Evolutionary conservation across 2,888 invertebrate genomes (phyloP).

Genomic region (Pocota personata): DNA sequence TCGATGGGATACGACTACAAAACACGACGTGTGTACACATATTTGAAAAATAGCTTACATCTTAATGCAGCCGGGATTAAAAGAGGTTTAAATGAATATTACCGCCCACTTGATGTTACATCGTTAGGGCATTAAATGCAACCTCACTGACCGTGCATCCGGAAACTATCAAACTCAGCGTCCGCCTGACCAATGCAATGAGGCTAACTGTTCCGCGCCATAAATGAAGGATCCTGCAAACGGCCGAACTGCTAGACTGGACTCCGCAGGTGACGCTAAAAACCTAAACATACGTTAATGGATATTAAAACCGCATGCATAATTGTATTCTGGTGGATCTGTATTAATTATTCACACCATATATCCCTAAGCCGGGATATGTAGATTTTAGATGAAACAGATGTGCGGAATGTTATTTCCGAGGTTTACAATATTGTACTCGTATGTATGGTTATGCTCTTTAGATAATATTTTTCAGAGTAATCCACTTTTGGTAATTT

Average conservation of each 20-base stretch:
- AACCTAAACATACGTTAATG: slow-evolving; percentile 73
- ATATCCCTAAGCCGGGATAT: not conserved
- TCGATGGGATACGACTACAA: not conserved
- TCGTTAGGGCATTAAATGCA: slow-evolving; percentile 67
- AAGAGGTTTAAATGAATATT: slow-evolving; percentile 74
- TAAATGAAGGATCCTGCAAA: slow-evolving; percentile 58
- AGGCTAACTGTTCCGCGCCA: slow-evolving; percentile 52
- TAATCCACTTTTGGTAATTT: slow-evolving; percentile 66
- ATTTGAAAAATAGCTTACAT: slow-evolving; percentile 71
- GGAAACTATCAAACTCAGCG: not conserved
- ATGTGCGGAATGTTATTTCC: slow-evolving; percentile 66
- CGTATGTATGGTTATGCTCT: slow-evolving; percentile 19
- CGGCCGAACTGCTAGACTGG: not conserved
- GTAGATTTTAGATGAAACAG: slow-evolving; percentile 58
- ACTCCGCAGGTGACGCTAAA: slow-evolving; percentile 71
- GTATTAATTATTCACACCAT: slow-evolving; percentile 72
- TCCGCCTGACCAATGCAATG: slow-evolving; percentile 45
- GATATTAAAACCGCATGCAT: slow-evolving; percentile 74
- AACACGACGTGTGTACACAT: not conserved
- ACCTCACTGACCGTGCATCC: slow-evolving; percentile 56
- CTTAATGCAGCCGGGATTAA: slow-evolving; percentile 68
- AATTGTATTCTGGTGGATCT: slow-evolving; percentile 72
- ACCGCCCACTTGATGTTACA: slow-evolving; percentile 73
- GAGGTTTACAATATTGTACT: slow-evolving; percentile 59
- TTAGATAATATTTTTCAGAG: slow-evolving; percentile 56